These are phyloP conservation scores for Lindbergichthys nudifrons DNA, from an alignment of 2,797 vertebrate genomes.

Conservation along the genomic window DNA sequence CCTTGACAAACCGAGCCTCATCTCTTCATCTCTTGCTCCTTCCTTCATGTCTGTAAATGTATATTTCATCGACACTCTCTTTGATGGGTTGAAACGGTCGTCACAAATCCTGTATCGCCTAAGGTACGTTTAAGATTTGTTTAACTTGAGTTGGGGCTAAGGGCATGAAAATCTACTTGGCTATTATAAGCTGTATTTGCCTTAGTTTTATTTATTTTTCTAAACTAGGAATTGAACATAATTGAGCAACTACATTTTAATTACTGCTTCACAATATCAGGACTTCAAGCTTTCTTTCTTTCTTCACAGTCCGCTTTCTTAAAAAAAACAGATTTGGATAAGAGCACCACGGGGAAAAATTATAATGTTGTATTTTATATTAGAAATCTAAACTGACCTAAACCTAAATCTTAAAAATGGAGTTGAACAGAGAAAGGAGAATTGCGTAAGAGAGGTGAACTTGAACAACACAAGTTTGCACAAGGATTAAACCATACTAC, in stretches of 20 bases:
- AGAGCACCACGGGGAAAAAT: conserved; percentile 11
- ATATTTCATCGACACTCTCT: conserved; percentile 59
- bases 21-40: conserved; percentile 20
- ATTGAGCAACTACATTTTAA: conserved; percentile 22
- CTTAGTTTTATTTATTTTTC: conserved; percentile 9
- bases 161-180: conserved; percentile 14
- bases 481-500: conserved; percentile 42
- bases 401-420: background rate
- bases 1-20: conserved; percentile 68
- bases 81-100: conserved; percentile 43
- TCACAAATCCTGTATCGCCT: conserved; percentile 25
- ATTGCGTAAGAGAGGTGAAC: conserved; percentile 12
- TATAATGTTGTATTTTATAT: conserved; percentile 1
- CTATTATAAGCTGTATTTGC: conserved; percentile 1
- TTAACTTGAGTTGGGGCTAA: conserved; percentile 19
- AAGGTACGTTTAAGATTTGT: conserved; percentile 19
- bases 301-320: no score
- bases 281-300: background rate
- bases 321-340: conserved; percentile 14
- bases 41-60: conserved; percentile 52
- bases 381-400: background rate
- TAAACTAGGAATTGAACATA: conserved; percentile 11
- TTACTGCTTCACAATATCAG: conserved; percentile 20
- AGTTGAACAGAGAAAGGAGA: background rate
- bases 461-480: conserved; percentile 24